phyloP scores from a whole-genome alignment of 2,888 invertebrate species.

The Ephialtes manifestator region DNA sequence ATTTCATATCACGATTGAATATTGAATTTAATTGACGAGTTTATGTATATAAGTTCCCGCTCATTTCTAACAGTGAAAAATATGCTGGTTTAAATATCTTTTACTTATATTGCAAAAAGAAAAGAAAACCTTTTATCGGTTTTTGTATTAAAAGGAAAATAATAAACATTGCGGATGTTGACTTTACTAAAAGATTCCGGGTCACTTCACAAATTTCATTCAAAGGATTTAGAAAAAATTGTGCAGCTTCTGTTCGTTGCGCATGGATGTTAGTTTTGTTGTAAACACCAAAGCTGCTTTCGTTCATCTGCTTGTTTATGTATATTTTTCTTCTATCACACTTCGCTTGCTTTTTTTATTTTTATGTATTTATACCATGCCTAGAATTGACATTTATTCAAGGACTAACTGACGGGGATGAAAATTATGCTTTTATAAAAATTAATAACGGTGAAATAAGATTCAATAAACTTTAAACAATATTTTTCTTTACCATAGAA shows the following conservation, averaged over 20 bases:
- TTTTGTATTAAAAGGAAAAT: no score
- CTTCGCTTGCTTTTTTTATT: conserved; percentile 37
- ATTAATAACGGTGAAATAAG: no score
- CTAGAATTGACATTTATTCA: conserved; percentile 57
- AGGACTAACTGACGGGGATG: neutral
- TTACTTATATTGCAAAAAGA: neutral
- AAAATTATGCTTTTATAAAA: no score
- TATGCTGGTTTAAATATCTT: neutral
- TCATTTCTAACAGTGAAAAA: no score
- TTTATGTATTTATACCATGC: conserved; percentile 32
- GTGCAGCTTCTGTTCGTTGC: no score
- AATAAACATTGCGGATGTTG: neutral
- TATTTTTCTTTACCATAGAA: neutral
- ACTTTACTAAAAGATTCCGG: neutral
- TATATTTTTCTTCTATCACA: conserved; percentile 7
- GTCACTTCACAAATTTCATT: neutral
- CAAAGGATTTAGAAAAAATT: neutral
- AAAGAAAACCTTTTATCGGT: neutral
- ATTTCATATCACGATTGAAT: no score
- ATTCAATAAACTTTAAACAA: neutral
- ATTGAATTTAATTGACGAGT: no score
- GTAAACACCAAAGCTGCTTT: neutral
- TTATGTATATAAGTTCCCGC: no score
- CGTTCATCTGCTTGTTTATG: neutral
- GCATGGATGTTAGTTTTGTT: neutral